A percentile compares a stretch with the other conserved stretches of the same genome.
These are phyloP conservation scores for Cephalopachus bancanus DNA, from an alignment of 2,797 vertebrate species.

Conservation along the genomic window DNA sequence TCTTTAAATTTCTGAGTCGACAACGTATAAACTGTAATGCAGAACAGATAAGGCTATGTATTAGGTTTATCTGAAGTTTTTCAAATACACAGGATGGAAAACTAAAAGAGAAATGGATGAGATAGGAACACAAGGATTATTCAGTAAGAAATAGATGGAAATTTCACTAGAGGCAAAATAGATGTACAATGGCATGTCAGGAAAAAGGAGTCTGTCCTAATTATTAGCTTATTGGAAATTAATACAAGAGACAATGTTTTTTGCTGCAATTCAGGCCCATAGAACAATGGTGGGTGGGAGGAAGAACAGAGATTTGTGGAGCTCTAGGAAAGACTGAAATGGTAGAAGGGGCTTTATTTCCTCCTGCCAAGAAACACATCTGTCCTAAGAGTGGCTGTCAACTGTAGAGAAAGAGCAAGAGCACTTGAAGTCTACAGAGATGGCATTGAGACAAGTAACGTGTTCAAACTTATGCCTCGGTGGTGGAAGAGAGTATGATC, in stretches of 20 bases:
- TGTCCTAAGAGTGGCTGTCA: rapidly evolving
- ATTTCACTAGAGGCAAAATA: not conserved
- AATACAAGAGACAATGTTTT: not conserved
- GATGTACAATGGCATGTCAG: too few species aligned
- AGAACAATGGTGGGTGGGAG: not conserved
- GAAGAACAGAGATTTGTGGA: not conserved
- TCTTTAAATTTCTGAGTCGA: not conserved
- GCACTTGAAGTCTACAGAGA: not conserved
- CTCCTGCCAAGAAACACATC: rapidly evolving
- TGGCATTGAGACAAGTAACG: rapidly evolving
- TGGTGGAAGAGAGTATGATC: not conserved
- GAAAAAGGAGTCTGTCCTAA: rapidly evolving
- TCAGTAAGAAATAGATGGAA: not conserved
- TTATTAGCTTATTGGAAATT: not conserved
- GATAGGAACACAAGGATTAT: not conserved
- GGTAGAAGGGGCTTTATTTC: not conserved
- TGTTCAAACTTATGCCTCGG: rapidly evolving
- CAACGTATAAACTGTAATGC: not conserved
- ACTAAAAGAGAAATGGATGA: not conserved
- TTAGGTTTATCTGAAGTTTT: too few species aligned
- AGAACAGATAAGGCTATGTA: not conserved
- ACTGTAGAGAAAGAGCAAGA: rapidly evolving
- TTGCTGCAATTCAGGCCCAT: not conserved
- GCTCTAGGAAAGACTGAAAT: not conserved
- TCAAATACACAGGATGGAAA: not conserved